Evolutionary conservation across 64 coral and sea anemone species (phyloP).

Genomic region (Montipora cactus): DNA sequence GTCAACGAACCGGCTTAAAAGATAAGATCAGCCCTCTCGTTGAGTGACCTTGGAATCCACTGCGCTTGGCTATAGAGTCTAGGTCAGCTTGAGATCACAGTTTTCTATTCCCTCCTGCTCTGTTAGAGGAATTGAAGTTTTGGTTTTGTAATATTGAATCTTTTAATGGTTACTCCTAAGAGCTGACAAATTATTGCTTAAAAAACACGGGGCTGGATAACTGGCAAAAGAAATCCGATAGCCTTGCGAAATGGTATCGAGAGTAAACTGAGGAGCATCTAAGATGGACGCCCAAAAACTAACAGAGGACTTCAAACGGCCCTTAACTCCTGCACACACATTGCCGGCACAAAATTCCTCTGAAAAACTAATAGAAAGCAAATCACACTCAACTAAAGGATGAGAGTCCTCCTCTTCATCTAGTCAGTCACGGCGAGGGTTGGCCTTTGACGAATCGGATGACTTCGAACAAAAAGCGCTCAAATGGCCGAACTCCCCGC

Average conservation of each 20-base stretch:
- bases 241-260: conserved; percentile 46
- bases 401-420: not conserved
- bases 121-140: too few relatives aligned
- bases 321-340: not conserved
- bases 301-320: conserved; percentile 23
- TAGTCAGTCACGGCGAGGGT: conserved; percentile 7
- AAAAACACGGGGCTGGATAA: conserved; percentile 21
- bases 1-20: too few relatives aligned
- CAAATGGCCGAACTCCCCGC: too few relatives aligned
- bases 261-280: conserved; percentile 52
- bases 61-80: too few relatives aligned
- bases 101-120: too few relatives aligned
- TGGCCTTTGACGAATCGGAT: not conserved
- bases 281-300: conserved; percentile 20
- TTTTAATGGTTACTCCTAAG: not conserved
- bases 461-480: not conserved
- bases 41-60: too few relatives aligned
- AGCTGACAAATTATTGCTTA: conserved; percentile 40
- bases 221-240: conserved; percentile 51
- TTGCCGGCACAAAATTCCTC: too few relatives aligned
- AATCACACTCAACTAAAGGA: too few relatives aligned
- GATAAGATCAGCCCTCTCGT: too few relatives aligned
- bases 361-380: too few relatives aligned
- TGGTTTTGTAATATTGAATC: not conserved
- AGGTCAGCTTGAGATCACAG: too few relatives aligned